Evolutionary conservation across 2,888 invertebrate genomes (phyloP), one percentile per base, ranked within the genome.

Genomic region (Auanema freiburgensis): DNA sequence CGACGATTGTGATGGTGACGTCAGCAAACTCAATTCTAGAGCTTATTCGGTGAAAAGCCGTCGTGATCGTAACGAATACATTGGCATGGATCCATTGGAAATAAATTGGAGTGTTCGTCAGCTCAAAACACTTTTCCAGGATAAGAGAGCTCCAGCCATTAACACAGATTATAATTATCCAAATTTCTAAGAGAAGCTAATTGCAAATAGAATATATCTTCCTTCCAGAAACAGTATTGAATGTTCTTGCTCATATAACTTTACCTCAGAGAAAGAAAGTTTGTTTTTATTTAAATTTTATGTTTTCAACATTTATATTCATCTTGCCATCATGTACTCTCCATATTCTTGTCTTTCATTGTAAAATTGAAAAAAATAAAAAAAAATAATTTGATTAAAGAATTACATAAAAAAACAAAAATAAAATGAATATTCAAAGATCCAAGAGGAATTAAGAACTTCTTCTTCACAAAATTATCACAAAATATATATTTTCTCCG

Each of bases 91-190:
- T 52, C 75, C 72, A 18, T 51, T 79, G 56, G 77, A 81, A 66
- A 80, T 81, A 57, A 79, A 77, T 58, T 81, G 81, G 81, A 76
- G 76, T 55, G 81, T 81, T 5, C 64, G 72, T n/a, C 72, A 74
- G 21, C 66, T 81, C 56, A 73, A 79, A 43, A 69, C 75, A 10
- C 60, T 74, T 11, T 81, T 81, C 71, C 79, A 80, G 58, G 76
- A 76, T 52, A 58, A 68, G 16, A 71, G 73, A 56, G 69, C 72
- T 5, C 73, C 80, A 8, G 67, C 69, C 23, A 79, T 81, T 55
- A 74, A 81, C 56, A 81, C 81, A 12, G 69, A 77, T 42, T 81
- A 73, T 50, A 69, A 52, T 40, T 58, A 55, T 33, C 46, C 18
- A 0, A n/a, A 16, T 55, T 11, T 44, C 21, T 3, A 56, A 44